Conservation (phyloP, 2,888 invertebrate species). For the Hydropsyche betteni region DNA sequence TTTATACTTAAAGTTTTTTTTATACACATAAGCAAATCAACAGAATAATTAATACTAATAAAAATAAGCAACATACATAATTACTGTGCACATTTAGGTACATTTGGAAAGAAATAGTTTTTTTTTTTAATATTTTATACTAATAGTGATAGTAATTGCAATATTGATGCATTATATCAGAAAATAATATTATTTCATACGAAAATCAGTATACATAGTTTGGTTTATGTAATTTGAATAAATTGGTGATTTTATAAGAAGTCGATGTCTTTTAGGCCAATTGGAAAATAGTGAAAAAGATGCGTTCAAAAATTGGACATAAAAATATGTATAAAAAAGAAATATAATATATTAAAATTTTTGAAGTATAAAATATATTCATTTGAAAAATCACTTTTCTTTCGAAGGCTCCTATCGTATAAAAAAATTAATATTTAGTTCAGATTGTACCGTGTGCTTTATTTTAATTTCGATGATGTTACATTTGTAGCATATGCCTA, state of each 20-base stretch:
- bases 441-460: too few relatives aligned
- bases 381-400: conserved; percentile 19
- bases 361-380: conserved; percentile 16
- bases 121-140: neutral
- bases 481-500: too few relatives aligned
- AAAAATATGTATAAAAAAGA: neutral
- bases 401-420: neutral
- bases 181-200: too few relatives aligned
- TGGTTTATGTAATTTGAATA: too few relatives aligned
- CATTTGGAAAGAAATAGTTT: neutral
- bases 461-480: too few relatives aligned
- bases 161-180: too few relatives aligned
- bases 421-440: too few relatives aligned
- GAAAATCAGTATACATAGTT: too few relatives aligned
- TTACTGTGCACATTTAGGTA: neutral
- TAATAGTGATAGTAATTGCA: neutral
- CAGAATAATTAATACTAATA: too few relatives aligned
- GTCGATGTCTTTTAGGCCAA: conserved; percentile 16
- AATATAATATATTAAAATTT: conserved; percentile 19
- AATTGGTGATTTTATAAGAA: conserved; percentile 6
- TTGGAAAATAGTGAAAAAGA: conserved; percentile 4
- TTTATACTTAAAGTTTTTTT: neutral
- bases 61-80: neutral
- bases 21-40: too few relatives aligned
- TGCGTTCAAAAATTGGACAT: neutral